Base-by-base conservation (phyloP, 2,888 invertebrate genomes). In the Cetonia aurata region DNA sequence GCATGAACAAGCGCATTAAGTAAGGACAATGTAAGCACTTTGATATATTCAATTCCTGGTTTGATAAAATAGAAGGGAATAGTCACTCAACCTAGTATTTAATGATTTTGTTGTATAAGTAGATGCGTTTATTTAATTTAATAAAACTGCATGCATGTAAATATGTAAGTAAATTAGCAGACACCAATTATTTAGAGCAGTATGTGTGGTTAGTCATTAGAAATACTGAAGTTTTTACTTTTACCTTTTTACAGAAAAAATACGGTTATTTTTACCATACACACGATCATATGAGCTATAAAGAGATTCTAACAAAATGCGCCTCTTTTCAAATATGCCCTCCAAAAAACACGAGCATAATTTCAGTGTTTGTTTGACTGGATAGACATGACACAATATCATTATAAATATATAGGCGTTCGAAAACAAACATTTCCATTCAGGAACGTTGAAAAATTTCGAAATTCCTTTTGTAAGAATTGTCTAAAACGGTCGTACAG, bases 381-480 rank as follows among this genome's bases (percentile, higher is more conserved):
- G 44, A 6, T 25, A 44, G 44, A 44, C 13, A 42, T 59, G 44
- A 44, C 59, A 44, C 44, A 59, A 59, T 59, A 25, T 42, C 44
- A 25, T 44, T 59, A 59, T 59, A 59, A 59, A 59, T 59, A 59
- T 42, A 19, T 59, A 44, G 19, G 59, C 44, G 44, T 25, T 41
- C 44, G 44, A 59, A 59, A 59, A 59, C 59, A 59, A 59, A 59
- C 59, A 59, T 44, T 44, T 59, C 44, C 59, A 59, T 59, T 59
- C 59, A 59, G 44, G 8, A 59, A 44, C 44, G 59, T 44, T 59
- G 59, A 44, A 59, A 59, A 59, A 59, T 42, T 25, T 46, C 44
- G 19, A 19, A 17, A 59, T 44, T 44, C 25, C 25, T 59, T 59
- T 59, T 59, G 44, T 44, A 44, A 8, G 59, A 19, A 59, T 59